Evolutionary conservation across 2,113 vertebrate species (phyloP).

Genomic region (Theristicus caerulescens): DNA sequence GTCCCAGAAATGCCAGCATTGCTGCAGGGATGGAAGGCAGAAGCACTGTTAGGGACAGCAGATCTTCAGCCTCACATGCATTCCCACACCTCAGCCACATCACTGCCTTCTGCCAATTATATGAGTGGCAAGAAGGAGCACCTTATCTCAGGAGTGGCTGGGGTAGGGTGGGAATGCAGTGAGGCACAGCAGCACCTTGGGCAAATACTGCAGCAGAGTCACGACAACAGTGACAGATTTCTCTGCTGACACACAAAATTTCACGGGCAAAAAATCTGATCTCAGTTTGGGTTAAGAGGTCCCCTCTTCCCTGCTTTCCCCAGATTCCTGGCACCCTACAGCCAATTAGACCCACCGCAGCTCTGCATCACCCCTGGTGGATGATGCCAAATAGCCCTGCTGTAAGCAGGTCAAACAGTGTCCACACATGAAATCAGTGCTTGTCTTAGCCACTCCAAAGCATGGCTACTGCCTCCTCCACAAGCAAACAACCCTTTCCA

Average conservation of each 20-base stretch:
- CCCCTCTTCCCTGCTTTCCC: background rate
- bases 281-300: background rate
- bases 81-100: background rate
- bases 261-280: background rate
- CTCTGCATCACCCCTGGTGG: background rate
- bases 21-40: background rate
- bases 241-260: background rate
- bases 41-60: background rate
- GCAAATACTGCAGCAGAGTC: background rate
- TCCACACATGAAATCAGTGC: background rate
- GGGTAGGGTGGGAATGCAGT: fast-evolving
- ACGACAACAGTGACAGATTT: background rate
- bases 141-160: fast-evolving
- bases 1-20: background rate
- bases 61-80: background rate
- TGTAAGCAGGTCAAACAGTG: background rate
- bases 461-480: background rate
- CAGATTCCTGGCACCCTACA: background rate
- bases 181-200: background rate
- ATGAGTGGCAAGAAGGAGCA: background rate
- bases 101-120: background rate
- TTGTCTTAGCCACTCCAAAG: background rate
- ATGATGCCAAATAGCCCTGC: background rate
- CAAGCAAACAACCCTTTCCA: background rate
- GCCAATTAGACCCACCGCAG: background rate